Evolutionary conservation across 2,797 vertebrate genomes (phyloP).

Genomic region (Petrocephalus sullivani): DNA sequence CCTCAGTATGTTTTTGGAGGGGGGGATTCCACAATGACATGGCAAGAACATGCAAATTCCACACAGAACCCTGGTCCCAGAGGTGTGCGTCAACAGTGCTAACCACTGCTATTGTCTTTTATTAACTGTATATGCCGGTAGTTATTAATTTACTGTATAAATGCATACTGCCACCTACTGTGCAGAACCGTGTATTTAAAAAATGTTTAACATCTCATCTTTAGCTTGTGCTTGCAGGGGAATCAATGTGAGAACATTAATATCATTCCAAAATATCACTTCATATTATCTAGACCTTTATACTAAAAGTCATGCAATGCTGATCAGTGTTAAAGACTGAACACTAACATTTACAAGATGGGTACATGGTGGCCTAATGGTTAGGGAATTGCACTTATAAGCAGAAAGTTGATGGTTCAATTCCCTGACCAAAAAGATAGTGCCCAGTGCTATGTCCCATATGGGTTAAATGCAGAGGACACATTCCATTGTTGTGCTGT

Average conservation of each 20-base stretch:
- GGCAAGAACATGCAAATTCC: too few relatives aligned
- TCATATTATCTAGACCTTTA: background rate
- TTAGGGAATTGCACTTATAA: too few relatives aligned
- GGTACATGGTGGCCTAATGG: background rate
- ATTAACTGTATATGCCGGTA: background rate
- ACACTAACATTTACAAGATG: background rate
- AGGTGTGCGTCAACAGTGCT: too few relatives aligned
- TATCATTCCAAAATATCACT: background rate
- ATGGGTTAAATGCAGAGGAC: too few relatives aligned
- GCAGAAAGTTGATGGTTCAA: too few relatives aligned
- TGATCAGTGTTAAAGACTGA: background rate
- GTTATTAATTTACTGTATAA: background rate
- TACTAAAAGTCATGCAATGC: background rate
- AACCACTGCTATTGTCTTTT: background rate
- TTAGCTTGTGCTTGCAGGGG: background rate
- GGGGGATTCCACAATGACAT: too few relatives aligned
- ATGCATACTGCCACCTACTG: slow-evolving; percentile 3
- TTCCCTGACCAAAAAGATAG: too few relatives aligned
- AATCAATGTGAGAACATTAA: background rate
- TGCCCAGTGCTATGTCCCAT: too few relatives aligned
- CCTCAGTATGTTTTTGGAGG: too few relatives aligned
- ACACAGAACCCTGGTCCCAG: too few relatives aligned
- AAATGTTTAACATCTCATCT: background rate
- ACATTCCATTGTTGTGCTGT: too few relatives aligned
- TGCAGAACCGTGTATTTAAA: background rate